Evolutionary conservation across 2,113 vertebrate species (phyloP), one percentile per base, ranked within the genome.

Genomic region (Actenoides lindsayi): DNA sequence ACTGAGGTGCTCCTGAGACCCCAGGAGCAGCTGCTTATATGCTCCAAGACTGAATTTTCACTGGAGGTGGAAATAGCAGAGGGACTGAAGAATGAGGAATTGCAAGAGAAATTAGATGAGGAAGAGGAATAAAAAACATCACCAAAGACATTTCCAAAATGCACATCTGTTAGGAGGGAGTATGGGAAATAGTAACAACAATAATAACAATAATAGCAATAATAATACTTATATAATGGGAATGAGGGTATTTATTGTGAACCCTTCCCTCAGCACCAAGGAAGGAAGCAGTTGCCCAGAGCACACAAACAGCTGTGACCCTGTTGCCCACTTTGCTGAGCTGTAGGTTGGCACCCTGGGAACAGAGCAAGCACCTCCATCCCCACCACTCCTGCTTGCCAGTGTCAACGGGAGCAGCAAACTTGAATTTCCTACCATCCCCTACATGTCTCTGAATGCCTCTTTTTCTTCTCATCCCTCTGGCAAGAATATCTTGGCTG

Each of bases 151-250:
- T 60, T 71, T 89, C 19, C 27, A 51, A 33, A 56, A 37, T 46
- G 24, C 35, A 68, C 28, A 59, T 48, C 70, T 93, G n/a, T 48
- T 89, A 64, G 9, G 53, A 60, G 16, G 27, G 18, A 75, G 13
- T 11, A 30, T 56, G 44, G 28, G 63, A 44, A 31, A 20, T 27
- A 9, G 20, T n/a, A 9, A 60, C 21, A n/a, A 16, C 20, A 14
- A 31, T 31, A 41, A 25, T 35, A 39, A 15, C 18, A 41, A 33
- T 3, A 39, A 60, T 12, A 51, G 16, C 7, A 39, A 11, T 8
- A 53, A 23, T 1, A n/a, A 42, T 23, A 57, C 6, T 13, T 33
- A 1, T 13, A 48, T 13, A 17, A 28, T 12, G 0, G 14, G 9
- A 42, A 65, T 56, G 27, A 50, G 17, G 5, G 9, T 19, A 63